These are phyloP conservation scores for Plestiodon gilberti DNA, from an alignment of 2,113 vertebrate genomes.

Conservation along the genomic window DNA sequence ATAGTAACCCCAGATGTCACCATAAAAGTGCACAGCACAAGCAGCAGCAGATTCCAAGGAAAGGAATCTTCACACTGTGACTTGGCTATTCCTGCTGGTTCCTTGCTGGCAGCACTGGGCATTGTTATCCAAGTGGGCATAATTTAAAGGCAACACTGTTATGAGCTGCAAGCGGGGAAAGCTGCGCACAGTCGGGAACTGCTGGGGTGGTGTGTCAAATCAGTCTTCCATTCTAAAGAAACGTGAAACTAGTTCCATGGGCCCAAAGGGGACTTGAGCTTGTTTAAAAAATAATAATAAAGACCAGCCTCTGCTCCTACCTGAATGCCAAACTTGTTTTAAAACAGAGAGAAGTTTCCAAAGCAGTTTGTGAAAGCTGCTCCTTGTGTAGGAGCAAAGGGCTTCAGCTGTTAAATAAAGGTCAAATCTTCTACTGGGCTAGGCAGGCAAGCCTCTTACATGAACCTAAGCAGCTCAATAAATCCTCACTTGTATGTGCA, in stretches of 20 bases:
- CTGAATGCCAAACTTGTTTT: neutral
- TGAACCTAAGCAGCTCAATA: no score
- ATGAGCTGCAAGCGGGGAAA: neutral
- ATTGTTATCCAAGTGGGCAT: neutral
- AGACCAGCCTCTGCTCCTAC: neutral
- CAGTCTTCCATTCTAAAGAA: neutral
- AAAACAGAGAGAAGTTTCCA: neutral
- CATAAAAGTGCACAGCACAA: neutral
- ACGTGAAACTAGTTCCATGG: no score
- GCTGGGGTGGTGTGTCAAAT: neutral
- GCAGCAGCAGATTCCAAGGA: neutral
- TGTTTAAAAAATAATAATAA: no score
- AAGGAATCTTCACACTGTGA: neutral
- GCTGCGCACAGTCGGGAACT: neutral
- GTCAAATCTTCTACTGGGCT: no score
- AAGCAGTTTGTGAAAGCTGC: no score
- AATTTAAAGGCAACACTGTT: neutral
- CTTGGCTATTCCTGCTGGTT: neutral
- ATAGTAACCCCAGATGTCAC: neutral
- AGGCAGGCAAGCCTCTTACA: no score
- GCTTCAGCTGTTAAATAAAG: no score
- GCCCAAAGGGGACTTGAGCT: no score
- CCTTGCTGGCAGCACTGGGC: neutral
- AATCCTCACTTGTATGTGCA: no score
- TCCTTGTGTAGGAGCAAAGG: no score